A percentile compares a stretch with the other conserved stretches of the same genome.
These are phyloP conservation scores for Ladona fulva DNA, from an alignment of 1,140 invertebrate genomes.

Conservation along the genomic window DNA sequence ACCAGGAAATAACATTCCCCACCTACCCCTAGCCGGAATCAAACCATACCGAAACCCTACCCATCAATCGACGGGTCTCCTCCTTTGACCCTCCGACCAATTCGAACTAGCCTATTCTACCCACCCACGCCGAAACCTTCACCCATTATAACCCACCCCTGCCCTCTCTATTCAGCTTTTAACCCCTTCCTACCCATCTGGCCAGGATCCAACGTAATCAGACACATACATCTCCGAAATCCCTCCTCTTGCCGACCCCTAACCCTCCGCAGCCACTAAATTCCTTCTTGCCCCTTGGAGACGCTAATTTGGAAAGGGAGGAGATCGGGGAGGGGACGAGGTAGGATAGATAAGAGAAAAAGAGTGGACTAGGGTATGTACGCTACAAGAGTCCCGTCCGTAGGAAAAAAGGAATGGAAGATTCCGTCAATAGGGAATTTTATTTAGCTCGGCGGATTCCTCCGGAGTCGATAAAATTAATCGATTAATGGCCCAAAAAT, in stretches of 20 bases:
- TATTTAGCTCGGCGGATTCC: too few species aligned
- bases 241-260: not conserved
- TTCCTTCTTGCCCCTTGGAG: not conserved
- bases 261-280: not conserved
- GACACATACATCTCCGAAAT: not conserved
- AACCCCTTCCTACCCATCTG: not conserved
- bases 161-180: not conserved
- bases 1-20: not conserved
- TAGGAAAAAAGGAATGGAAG: too few species aligned
- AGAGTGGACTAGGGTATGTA: not conserved
- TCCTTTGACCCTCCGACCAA: not conserved
- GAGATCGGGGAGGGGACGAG: not conserved
- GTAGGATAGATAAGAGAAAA: not conserved
- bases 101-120: not conserved
- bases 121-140: not conserved
- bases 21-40: not conserved
- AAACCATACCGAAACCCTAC: not conserved
- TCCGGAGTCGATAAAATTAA: too few species aligned
- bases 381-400: too few species aligned
- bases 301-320: not conserved
- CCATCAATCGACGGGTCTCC: not conserved
- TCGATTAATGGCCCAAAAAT: too few species aligned
- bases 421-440: too few species aligned
- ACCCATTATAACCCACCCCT: not conserved
- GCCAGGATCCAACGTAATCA: not conserved